Evolutionary conservation across 2,888 invertebrate species (phyloP), one percentile per base, ranked within the genome.

Genomic region (Dynastes hyllus): DNA sequence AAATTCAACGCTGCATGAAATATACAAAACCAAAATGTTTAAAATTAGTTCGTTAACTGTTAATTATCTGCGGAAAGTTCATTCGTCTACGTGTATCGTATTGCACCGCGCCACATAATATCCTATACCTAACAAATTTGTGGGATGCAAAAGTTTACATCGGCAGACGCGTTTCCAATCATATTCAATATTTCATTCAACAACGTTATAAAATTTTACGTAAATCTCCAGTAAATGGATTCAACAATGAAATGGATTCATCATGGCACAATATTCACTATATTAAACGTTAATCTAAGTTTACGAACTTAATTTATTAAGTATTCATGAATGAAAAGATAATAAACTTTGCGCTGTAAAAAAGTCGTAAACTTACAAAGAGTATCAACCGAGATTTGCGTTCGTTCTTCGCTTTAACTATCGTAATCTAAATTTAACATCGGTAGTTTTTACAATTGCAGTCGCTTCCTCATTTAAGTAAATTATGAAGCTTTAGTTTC

Each of bases 351-450:
- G 29, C 37, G 65, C 65, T 29, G 65, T 65, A 65, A 65, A 65
- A 65, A 65, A n/a, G n/a, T 32, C 65, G 32, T 65, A 65, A 65
- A 32, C 32, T 65, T 37, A n/a, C 65, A 65, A 65, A 65, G 32
- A 65, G 65, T 65, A 65, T 65, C 65, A 65, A 65, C 65, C 29
- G 65, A 65, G 65, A 65, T 65, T 65, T 65, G 65, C 32, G 65
- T 65, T 65, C 65, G 29, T 1, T 32, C 32, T 65, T 29, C 29
- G 32, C 13, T n/a, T 37, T n/a, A 65, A 61, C 32, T 32, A 65
- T 65, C 32, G 65, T 29, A 29, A 65, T 65, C 65, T 65, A 65
- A 32, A 65, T 65, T 37, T 65, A 65, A 65, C n/a, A 32, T 65
- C n/a, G 2, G 29, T 32, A 65, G 65, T 65, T 65, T 32, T 37